A percentile compares a stretch with the other conserved stretches of the same genome.
Evolutionary conservation across 2,113 vertebrate genomes (phyloP).

Genomic region (Tragelaphus buxtoni): DNA sequence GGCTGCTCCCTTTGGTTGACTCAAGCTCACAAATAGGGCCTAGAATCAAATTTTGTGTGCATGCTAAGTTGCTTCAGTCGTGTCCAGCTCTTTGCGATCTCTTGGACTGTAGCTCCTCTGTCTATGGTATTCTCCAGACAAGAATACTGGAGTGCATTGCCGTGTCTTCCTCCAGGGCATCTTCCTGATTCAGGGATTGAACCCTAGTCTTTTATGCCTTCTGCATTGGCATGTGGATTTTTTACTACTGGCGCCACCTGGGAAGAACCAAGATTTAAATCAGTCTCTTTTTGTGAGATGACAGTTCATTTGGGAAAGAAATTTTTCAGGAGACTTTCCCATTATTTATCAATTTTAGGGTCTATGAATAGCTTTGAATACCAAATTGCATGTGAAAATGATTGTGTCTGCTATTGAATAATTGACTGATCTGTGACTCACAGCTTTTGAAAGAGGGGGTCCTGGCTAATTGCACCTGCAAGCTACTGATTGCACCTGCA

Average conservation of each 20-base stretch:
- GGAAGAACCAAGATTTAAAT: not conserved
- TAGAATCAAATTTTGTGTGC: not conserved
- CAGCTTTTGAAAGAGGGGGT: not conserved
- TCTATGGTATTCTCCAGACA: not conserved
- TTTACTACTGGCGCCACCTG: not conserved
- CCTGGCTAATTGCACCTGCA: slow-evolving; percentile 28
- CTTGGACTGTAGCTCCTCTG: not conserved
- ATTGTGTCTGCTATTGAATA: not conserved
- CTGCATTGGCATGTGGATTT: not conserved
- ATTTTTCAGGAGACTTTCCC: not conserved
- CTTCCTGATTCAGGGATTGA: not conserved
- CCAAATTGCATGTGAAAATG: slow-evolving; percentile 9
- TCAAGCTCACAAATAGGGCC: not conserved
- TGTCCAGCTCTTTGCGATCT: not conserved
- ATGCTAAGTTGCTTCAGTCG: not conserved
- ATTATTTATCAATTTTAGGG: slow-evolving; percentile 3
- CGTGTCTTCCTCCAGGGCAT: not conserved
- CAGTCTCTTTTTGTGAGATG: not conserved
- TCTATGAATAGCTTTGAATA: not conserved
- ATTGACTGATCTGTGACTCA: not conserved
- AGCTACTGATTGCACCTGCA: not conserved
- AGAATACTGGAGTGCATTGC: not conserved
- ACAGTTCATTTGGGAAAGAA: not conserved
- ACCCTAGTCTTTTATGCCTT: not conserved
- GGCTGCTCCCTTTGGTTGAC: not conserved